Evolutionary conservation across 2,797 vertebrate genomes (phyloP), one percentile per base, ranked within the genome.

Genomic region (Clarias fuscus): DNA sequence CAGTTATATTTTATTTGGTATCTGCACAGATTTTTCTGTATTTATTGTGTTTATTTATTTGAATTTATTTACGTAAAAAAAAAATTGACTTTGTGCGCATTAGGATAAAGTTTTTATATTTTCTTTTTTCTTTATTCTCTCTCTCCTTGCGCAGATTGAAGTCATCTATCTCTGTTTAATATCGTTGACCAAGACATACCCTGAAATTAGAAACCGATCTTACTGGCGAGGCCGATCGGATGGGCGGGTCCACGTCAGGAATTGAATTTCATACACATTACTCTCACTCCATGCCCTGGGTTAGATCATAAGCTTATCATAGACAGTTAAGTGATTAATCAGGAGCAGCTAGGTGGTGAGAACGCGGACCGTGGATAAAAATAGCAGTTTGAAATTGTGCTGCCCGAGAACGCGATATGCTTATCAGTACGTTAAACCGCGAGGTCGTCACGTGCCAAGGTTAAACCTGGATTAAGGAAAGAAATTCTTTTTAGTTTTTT

Each of bases 331-430:
- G 43, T 53, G 80, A 53, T 56, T 67, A 53, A 68, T 67, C 79
- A 82, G 62, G 30, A 67, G 40, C 79, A 20, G 40, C n/a, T 81
- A 81, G 24, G 40, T 53, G n/a, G 62, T 53, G 40, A 40, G 79
- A 81, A 18, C 61, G 27, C 18, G 37, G 40, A 18, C 78, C 27
- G 62, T 48, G 79, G 62, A 65, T 81, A 81, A 81, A 81, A 65
- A 67, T 67, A 48, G 62, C 62, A 53, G 37, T 11, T 81, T 5
- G 18, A 43, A 30, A 20, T 22, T 68, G 43, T 4, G n/a, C 64
- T 33, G 24, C 40, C 43, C 1, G 40, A 67, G 24, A 30, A 13
- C 0, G n/a, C 17, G 11, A 22, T 68, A 33, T 53, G 79, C 40
- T 27, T 53, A 48, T 81, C 40, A 20, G n/a, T 48, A 27, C 20